phyloP scores from a whole-genome alignment of 2,113 vertebrate genomes.

The Carlito syrichta region DNA sequence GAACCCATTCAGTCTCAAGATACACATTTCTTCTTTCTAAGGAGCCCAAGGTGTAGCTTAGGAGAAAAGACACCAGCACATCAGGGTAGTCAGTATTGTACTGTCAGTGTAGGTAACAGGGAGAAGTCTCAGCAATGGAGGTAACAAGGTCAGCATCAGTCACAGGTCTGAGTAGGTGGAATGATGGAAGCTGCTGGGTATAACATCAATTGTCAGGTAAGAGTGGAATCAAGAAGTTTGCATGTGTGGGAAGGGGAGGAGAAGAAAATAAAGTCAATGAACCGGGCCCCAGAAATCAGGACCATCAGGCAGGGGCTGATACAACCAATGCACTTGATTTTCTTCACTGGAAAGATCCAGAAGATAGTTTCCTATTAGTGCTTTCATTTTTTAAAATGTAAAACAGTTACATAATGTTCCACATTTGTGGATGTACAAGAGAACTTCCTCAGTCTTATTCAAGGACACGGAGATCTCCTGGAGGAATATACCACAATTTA shows the following conservation, averaged over 20 bases:
- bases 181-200: background rate
- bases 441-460: background rate
- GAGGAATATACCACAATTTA: background rate
- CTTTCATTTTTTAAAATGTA: background rate
- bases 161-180: background rate
- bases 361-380: background rate
- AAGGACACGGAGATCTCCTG: background rate
- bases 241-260: background rate
- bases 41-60: background rate
- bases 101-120: rapidly evolving
- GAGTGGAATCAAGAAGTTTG: background rate
- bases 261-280: background rate
- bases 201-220: too few relatives aligned
- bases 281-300: background rate
- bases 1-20: background rate
- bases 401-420: background rate
- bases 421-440: background rate
- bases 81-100: too few relatives aligned
- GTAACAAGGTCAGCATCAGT: background rate
- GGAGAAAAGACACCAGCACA: background rate
- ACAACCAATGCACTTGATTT: background rate
- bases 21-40: background rate
- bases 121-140: background rate
- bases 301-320: background rate
- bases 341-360: background rate